Evolutionary conservation across 2,797 vertebrate species (phyloP), one percentile per base, ranked within the genome.

Genomic region (Buphagus erythrorhynchus): DNA sequence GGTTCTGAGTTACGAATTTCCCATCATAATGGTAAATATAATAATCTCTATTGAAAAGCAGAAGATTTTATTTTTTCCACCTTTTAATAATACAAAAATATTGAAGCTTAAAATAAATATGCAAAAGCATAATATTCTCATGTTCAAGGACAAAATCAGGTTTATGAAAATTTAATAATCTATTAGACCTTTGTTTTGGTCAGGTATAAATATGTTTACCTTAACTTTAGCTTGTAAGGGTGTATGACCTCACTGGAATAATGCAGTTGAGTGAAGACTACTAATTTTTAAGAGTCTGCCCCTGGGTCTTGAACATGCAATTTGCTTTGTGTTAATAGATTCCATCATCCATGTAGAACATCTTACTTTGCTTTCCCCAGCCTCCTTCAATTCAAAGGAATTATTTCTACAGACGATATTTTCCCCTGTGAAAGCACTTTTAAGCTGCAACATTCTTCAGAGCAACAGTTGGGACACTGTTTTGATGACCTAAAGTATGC

Each of bases 261-360:
- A 90, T 74, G 49, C 58, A 74, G 20, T 58, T 46, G 48, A 79
- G 20, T 57, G 66, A 89, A 93, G 83, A 33, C 81, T 95, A 76
- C 36, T 95, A 85, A 95, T 88, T 93, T 96, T 94, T 87, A 52
- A 68, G 57, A 91, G 65, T 93, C 87, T 91, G 75, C 51, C 78
- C 57, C 88, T 89, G 29, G 51, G 58, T 85, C 43, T 83, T 78
- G 84, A 90, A 75, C 31, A 35, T 73, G 24, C 55, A 94, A 73
- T 93, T 97, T 93, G 40, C 66, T 81, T 46, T 78, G 33, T 85
- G 49, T 75, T 92, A 65, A 86, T 61, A 84, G 65, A 66, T 66
- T 87, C 84, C 72, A 86, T 94, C 75, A 52, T 71, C 75, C 42
- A 8, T 65, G 22, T 71, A 68, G 67, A 91, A 36, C 57, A 85